A percentile compares a stretch with the other conserved stretches of the same genome.
These are phyloP conservation scores for Mormyrops attenuatus DNA, from an alignment of 2,797 vertebrate genomes.

Conservation along the genomic window DNA sequence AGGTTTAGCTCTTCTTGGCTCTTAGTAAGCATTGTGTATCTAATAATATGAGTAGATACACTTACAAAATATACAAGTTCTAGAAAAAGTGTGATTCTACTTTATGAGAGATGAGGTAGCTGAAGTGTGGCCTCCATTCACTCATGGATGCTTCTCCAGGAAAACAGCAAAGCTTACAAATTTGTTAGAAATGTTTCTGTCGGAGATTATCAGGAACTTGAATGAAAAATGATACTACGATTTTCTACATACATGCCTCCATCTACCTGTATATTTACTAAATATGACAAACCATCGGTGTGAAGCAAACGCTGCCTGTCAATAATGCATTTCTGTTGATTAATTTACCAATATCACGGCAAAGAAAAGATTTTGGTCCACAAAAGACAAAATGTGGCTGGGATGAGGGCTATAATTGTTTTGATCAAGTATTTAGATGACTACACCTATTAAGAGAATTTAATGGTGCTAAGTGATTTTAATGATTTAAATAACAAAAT, in stretches of 20 bases:
- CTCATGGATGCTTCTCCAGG: neutral
- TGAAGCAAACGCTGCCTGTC: neutral
- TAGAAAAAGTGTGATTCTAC: neutral
- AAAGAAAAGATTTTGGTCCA: neutral
- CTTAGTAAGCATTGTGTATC: neutral
- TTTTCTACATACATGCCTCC: neutral
- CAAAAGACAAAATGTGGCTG: neutral
- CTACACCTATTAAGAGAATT: neutral
- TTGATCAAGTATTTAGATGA: neutral
- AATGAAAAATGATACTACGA: neutral
- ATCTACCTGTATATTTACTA: neutral
- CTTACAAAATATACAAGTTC: neutral
- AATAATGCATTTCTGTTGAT: neutral
- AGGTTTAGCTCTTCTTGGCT: neutral
- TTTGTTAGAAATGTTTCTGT: neutral
- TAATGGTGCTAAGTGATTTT: neutral
- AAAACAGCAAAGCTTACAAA: neutral
- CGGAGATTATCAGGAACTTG: neutral
- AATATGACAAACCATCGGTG: neutral
- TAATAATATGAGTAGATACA: neutral
- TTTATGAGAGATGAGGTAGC: neutral
- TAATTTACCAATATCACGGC: neutral
- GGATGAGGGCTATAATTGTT: neutral
- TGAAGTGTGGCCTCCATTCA: neutral
- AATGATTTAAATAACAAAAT: neutral